A percentile compares a stretch with the other conserved stretches of the same genome.
Evolutionary conservation across 53 echinoderm and acorn worm species (phyloP).

Genomic region (Stichopus horrens): DNA sequence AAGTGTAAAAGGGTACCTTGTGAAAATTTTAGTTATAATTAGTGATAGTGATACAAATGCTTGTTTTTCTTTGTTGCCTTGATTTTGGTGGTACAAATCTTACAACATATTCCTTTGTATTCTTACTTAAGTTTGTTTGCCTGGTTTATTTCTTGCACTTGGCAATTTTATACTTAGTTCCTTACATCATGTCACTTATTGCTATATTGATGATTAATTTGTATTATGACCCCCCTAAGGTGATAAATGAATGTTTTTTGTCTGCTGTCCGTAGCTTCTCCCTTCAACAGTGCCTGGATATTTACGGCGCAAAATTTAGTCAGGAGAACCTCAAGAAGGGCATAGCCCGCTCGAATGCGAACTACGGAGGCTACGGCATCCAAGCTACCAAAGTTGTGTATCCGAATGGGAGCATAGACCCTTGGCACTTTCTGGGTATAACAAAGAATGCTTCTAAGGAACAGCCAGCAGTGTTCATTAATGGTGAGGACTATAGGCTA

Average conservation of each 20-base stretch:
- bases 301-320: constrained; percentile 85
- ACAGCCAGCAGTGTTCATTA: constrained; percentile 76
- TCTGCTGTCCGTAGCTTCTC: constrained; percentile 62
- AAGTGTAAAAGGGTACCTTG: too few relatives aligned
- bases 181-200: not conserved
- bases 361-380: constrained; percentile 87
- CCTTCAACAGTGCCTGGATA: constrained; percentile 81
- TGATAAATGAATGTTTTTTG: not conserved
- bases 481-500: constrained; percentile 51
- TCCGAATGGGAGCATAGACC: constrained; percentile 97
- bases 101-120: too few relatives aligned
- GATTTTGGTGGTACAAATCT: too few relatives aligned
- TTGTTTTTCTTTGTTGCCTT: not conserved
- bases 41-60: not conserved
- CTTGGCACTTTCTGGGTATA: constrained; percentile 93
- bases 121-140: too few relatives aligned
- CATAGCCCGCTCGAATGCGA: constrained; percentile 78
- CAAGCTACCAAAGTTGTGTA: constrained; percentile 73
- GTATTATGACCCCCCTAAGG: too few relatives aligned
- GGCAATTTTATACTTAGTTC: too few relatives aligned
- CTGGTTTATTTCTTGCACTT: too few relatives aligned
- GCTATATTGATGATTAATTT: not conserved
- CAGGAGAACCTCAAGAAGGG: constrained; percentile 62
- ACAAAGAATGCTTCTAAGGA: constrained; percentile 55
- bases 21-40: too few relatives aligned